phyloP scores from a whole-genome alignment of 1,140 invertebrate species.

The Penaeus indicus region DNA sequence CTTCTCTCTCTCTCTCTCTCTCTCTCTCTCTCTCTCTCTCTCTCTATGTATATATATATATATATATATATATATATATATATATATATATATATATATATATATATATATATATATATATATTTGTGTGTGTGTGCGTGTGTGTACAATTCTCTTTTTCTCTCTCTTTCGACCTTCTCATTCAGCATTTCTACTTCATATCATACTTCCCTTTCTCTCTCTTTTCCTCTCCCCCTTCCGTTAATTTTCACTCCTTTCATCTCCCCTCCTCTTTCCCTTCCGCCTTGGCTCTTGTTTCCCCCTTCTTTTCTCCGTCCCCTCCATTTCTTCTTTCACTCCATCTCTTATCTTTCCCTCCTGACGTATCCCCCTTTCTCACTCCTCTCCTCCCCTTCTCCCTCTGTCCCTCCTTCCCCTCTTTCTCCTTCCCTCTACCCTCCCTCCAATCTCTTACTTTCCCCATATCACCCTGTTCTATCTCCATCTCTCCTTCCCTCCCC shows the following conservation, averaged over 20 bases:
- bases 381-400: background rate
- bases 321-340: no score
- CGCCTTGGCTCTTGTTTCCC: no score
- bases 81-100: no score
- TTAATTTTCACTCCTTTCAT: background rate
- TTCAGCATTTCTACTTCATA: constrained; percentile 30
- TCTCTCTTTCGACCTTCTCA: constrained; percentile 29
- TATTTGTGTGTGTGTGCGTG: no score
- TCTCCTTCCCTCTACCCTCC: background rate
- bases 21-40: background rate
- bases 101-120: no score
- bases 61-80: no score
- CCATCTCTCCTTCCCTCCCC: no score
- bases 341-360: background rate
- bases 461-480: background rate
- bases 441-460: background rate
- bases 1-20: background rate
- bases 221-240: background rate
- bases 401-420: background rate
- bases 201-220: background rate
- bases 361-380: background rate
- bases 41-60: background rate
- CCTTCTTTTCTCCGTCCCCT: no score
- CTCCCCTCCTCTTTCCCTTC: no score
- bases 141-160: background rate